Evolutionary conservation across 2,113 vertebrate species (phyloP).

Genomic region (Podiceps cristatus): DNA sequence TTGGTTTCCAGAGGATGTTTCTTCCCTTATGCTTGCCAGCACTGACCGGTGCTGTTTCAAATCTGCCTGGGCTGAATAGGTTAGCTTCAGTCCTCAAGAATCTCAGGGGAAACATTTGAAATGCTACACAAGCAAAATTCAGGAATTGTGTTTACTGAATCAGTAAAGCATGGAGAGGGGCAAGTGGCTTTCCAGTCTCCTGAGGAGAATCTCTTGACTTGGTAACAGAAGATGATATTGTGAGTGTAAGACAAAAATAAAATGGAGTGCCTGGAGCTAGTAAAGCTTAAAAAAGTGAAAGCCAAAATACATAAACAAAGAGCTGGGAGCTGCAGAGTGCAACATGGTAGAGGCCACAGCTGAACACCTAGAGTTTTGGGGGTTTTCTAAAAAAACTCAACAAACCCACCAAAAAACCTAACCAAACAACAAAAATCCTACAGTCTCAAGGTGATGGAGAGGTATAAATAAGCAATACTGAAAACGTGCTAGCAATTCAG

Average conservation of each 20-base stretch:
- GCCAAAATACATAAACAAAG: not conserved
- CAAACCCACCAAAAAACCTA: not conserved
- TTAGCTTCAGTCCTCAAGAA: not conserved
- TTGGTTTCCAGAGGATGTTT: not conserved
- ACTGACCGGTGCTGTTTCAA: not conserved
- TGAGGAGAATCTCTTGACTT: not conserved
- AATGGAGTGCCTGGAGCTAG: not conserved
- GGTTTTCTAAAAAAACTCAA: not conserved
- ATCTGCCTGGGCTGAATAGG: not conserved
- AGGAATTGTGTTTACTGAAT: not conserved
- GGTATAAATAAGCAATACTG: not conserved
- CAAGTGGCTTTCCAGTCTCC: not conserved
- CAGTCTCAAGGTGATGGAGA: not conserved
- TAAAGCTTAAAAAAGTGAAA: not conserved
- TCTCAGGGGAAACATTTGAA: not conserved
- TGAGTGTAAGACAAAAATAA: not conserved
- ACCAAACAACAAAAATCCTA: not conserved
- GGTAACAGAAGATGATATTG: not conserved
- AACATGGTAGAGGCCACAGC: not conserved
- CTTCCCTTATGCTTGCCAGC: not conserved
- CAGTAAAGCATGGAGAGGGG: not conserved
- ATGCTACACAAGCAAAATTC: not conserved
- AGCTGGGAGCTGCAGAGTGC: not conserved
- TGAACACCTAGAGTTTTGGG: not conserved
- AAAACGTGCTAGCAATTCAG: not conserved